Conservation (phyloP, 2,888 invertebrate genomes). For the Entomobrya proxima region DNA sequence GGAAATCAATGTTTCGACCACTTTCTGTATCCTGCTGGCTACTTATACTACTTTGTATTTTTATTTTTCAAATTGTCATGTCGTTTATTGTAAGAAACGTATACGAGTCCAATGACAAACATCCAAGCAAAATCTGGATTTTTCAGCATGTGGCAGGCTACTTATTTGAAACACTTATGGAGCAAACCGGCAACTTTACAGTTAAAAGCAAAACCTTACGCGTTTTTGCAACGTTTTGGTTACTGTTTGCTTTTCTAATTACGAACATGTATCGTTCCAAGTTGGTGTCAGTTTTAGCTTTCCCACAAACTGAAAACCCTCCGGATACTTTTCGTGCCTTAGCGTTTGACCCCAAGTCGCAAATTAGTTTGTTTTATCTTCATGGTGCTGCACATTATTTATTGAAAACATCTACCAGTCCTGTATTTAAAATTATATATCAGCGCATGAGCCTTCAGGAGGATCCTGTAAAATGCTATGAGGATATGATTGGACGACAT, state of each 20-base stretch:
- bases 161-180: not conserved
- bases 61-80: no score
- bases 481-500: not conserved
- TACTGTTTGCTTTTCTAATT: constrained; percentile 45
- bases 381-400: constrained; percentile 63
- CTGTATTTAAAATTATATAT: constrained; percentile 56
- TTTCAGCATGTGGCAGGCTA: not conserved
- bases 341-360: constrained; percentile 29
- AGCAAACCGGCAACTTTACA: not conserved
- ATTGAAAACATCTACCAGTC: constrained; percentile 55
- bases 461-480: constrained; percentile 54
- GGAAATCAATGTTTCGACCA: constrained; percentile 56
- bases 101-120: not conserved
- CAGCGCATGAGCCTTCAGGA: constrained; percentile 42
- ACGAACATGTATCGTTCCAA: constrained; percentile 67
- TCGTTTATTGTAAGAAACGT: not conserved
- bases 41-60: no score
- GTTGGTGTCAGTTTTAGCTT: constrained; percentile 62
- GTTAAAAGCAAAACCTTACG: not conserved
- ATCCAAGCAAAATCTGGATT: no score
- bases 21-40: not conserved
- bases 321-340: constrained; percentile 65
- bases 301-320: constrained; percentile 47
- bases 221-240: constrained; percentile 48
- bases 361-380: constrained; percentile 45